Conservation (phyloP, 1,140 invertebrate species). For the Calephelis nemesis region DNA sequence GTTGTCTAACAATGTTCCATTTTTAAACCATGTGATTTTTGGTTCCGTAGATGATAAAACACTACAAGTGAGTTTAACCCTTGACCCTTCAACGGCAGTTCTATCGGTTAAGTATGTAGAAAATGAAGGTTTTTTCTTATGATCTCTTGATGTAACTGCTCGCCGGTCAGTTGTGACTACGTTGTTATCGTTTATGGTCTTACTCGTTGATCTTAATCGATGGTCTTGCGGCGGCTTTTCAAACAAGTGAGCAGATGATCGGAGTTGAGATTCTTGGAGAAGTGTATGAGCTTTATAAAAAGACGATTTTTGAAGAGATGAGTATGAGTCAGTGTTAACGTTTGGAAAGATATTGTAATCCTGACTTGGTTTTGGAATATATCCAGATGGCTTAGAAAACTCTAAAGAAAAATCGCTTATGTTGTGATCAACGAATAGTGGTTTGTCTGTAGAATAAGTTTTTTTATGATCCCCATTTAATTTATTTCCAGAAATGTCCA, state of each 20-base stretch:
- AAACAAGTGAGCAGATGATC: slow-evolving; percentile 37
- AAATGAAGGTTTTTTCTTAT: slow-evolving; percentile 87
- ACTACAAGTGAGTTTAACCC: slow-evolving; percentile 90
- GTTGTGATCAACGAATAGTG: slow-evolving; percentile 49
- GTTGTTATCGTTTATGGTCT: slow-evolving; percentile 49
- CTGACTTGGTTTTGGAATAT: slow-evolving; percentile 48
- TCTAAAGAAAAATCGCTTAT: slow-evolving; percentile 51
- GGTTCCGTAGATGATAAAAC: slow-evolving; percentile 91
- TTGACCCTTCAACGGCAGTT: slow-evolving; percentile 85
- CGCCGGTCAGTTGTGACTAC: slow-evolving; percentile 49
- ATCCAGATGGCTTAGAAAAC: slow-evolving; percentile 49
- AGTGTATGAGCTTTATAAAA: slow-evolving; percentile 60
- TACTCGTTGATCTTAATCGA: slow-evolving; percentile 47
- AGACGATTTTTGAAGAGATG: slow-evolving; percentile 28
- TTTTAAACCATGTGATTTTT: slow-evolving; percentile 90
- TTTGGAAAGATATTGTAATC: slow-evolving; percentile 32
- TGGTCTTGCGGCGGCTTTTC: slow-evolving; percentile 35
- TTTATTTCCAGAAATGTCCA: not conserved
- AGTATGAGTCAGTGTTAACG: slow-evolving; percentile 26
- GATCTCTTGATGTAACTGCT: slow-evolving; percentile 57
- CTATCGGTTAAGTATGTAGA: slow-evolving; percentile 89
- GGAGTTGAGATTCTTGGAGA: slow-evolving; percentile 48
- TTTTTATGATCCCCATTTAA: slow-evolving; percentile 28
- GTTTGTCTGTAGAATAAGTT: slow-evolving; percentile 13
- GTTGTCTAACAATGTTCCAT: slow-evolving; percentile 81